Base-by-base conservation (phyloP, 2,888 invertebrate genomes). In the Trichacis sp. region DNA sequence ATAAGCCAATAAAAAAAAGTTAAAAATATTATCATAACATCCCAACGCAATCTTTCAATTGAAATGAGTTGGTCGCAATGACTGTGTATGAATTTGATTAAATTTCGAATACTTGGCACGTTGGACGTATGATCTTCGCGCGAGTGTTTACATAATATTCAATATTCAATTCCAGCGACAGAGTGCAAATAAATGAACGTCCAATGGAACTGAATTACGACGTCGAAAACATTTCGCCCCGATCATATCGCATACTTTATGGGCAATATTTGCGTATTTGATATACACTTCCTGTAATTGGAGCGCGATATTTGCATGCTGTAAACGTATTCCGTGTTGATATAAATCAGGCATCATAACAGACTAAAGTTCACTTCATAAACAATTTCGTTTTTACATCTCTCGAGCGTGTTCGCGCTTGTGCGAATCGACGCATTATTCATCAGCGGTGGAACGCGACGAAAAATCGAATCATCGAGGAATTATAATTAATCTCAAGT, bases 261-360 rank as follows among this genome's bases (percentile, higher is more conserved):
- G 33, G n/a, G n/a, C 33, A n/a, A 33, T n/a, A n/a, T 33, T 33
- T 33, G 33, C 33, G 33, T 33, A 33, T n/a, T 33, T n/a, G 33
- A 33, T 33, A 33, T n/a, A n/a, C 33, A 33, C 33, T 33, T 33
- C 33, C 33, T 33, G 33, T 33, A 33, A 33, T 33, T 33, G n/a
- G 33, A 33, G n/a, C 9, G 33, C 33, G 9, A 33, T 33, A 33
- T 33, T 33, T 33, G 33, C 33, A 33, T 33, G 33, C n/a, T 33
- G 2, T 33, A n/a, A 24, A n/a, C n/a, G 33, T n/a, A 33, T 33
- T 11, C 33, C 33, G 33, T 3, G 33, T 33, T n/a, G 33, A 33
- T 33, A n/a, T n/a, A n/a, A 33, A 33, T 33, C 33, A 24, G 24
- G 4, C 24, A 24, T 33, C 2, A 33, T 33, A 33, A 33, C 33